phyloP scores from a whole-genome alignment of 2,797 vertebrate genomes.

The Eutrigla gurnardus region DNA sequence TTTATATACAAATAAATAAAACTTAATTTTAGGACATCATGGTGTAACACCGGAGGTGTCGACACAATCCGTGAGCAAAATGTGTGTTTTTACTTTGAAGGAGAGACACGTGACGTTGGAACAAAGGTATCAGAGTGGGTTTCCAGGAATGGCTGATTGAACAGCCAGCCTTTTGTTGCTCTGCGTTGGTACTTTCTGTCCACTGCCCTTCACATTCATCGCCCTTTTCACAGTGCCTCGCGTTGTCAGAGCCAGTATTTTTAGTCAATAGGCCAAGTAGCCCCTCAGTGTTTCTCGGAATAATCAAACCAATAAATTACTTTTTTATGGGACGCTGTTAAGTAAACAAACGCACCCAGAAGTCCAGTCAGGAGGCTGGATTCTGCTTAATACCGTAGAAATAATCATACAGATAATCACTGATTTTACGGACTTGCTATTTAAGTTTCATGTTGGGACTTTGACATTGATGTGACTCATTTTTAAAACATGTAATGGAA shows the following conservation, averaged over 20 bases:
- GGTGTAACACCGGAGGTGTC: not conserved
- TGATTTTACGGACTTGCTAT: not conserved
- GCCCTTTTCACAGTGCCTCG: not conserved
- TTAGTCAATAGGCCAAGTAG: conserved; percentile 9
- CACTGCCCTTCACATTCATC: conserved; percentile 42
- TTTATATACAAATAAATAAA: not conserved
- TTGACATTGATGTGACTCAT: not conserved
- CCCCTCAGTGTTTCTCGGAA: conserved; percentile 1
- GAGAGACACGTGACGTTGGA: conserved; percentile 16
- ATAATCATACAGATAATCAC: not conserved
- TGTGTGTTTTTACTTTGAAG: conserved; percentile 8
- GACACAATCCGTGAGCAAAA: not conserved
- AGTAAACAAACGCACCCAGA: conserved; percentile 12
- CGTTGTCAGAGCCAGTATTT: conserved; percentile 21
- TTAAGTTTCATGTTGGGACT: not conserved
- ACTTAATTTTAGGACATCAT: not conserved
- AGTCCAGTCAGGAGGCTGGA: not conserved
- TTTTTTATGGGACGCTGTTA: conserved; percentile 31
- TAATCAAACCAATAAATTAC: conserved; percentile 22
- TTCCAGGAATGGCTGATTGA: conserved; percentile 52
- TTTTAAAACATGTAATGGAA: not conserved
- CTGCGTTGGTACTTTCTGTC: conserved; percentile 53
- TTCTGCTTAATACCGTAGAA: not conserved
- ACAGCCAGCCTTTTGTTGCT: conserved; percentile 55
- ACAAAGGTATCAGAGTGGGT: conserved; percentile 32